Conservation (phyloP, 1,140 invertebrate genomes). For the Agraylea sexmaculata region DNA sequence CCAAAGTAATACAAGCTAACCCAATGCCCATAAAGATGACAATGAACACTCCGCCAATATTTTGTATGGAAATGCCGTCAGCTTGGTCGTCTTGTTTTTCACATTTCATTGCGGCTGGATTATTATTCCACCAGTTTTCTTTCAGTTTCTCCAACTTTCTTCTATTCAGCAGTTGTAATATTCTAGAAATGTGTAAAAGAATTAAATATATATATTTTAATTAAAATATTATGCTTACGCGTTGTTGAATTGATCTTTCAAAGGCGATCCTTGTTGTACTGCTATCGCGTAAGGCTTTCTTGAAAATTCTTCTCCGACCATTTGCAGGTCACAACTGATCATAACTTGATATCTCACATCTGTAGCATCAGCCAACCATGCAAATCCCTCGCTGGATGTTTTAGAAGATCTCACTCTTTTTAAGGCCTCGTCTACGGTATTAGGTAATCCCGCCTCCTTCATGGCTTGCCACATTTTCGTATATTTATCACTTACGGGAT, state of each 20-base stretch:
- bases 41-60: slow-evolving; percentile 96
- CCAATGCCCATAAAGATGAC: slow-evolving; percentile 91
- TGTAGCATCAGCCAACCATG: slow-evolving; percentile 89
- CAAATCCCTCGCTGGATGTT: slow-evolving; percentile 75
- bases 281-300: slow-evolving; percentile 93
- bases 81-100: slow-evolving; percentile 83
- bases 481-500: slow-evolving; percentile 95
- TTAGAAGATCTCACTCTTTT: slow-evolving; percentile 61
- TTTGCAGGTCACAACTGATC: slow-evolving; percentile 83
- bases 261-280: slow-evolving; percentile 87
- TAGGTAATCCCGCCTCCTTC: slow-evolving; percentile 76
- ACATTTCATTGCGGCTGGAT: slow-evolving; percentile 65
- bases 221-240: slow-evolving; percentile 48
- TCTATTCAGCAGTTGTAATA: slow-evolving; percentile 85
- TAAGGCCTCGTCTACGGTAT: slow-evolving; percentile 64
- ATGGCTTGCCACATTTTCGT: slow-evolving; percentile 98
- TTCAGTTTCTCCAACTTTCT: slow-evolving; percentile 85
- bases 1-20: slow-evolving; percentile 81
- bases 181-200: slow-evolving; percentile 54
- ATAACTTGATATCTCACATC: slow-evolving; percentile 74
- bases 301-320: slow-evolving; percentile 92
- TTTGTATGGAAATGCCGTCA: slow-evolving; percentile 93
- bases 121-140: slow-evolving; percentile 91
- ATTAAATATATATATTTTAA: slow-evolving; percentile 1
- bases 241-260: slow-evolving; percentile 85